Conservation (phyloP, 2,888 invertebrate genomes). For the Charanyca ferruginea region DNA sequence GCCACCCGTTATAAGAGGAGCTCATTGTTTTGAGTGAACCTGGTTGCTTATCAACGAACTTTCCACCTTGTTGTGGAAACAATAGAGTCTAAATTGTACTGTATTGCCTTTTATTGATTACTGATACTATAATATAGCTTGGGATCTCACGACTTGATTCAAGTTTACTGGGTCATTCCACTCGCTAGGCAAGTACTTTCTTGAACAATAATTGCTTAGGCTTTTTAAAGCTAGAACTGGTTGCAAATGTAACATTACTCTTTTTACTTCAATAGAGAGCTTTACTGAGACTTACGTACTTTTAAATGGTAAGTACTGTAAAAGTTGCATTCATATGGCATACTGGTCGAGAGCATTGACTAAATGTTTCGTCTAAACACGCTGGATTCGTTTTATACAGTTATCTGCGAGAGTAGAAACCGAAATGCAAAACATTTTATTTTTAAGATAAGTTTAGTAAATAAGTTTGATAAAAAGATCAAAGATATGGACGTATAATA, state of each 20-base stretch:
- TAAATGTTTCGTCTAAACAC: too few species aligned
- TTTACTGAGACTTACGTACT: too few species aligned
- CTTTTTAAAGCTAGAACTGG: slow-evolving; percentile 17
- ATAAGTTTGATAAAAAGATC: too few species aligned
- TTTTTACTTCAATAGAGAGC: background rate
- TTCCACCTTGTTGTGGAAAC: fast-evolving
- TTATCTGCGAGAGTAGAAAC: too few species aligned
- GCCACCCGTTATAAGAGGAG: slow-evolving; percentile 53
- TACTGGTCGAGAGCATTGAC: too few species aligned
- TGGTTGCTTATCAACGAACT: background rate
- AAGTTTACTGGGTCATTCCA: slow-evolving; percentile 72
- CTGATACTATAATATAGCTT: slow-evolving; percentile 55
- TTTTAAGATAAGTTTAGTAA: too few species aligned
- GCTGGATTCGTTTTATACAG: too few species aligned
- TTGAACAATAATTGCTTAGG: slow-evolving; percentile 30
- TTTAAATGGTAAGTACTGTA: too few species aligned
- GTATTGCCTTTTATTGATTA: slow-evolving; percentile 59
- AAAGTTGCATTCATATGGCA: too few species aligned
- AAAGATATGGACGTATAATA: too few species aligned
- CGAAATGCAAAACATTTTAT: too few species aligned
- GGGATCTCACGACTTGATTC: slow-evolving; percentile 61
- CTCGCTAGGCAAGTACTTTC: slow-evolving; percentile 57
- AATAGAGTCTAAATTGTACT: slow-evolving; percentile 10
- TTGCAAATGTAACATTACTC: slow-evolving; percentile 16
- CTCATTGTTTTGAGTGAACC: slow-evolving; percentile 58